A percentile compares a stretch with the other conserved stretches of the same genome.
Conservation (phyloP, 1,140 invertebrate genomes). For the Dreissena polymorpha region DNA sequence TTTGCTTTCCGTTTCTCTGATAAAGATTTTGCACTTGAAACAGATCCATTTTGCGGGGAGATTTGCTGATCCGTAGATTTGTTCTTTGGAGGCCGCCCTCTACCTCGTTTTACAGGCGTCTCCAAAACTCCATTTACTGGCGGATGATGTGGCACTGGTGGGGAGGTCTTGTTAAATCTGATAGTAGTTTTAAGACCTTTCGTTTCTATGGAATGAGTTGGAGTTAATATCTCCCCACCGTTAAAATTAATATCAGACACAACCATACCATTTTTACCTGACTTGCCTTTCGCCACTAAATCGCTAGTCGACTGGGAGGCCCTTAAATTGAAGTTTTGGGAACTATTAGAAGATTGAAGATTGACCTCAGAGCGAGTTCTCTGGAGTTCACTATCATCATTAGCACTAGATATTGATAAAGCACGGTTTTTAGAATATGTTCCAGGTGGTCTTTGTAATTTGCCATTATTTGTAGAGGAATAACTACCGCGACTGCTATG, state of each 20-base stretch:
- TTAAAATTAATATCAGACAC: slow-evolving; percentile 37
- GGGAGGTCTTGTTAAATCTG: slow-evolving; percentile 48
- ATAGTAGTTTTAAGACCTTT: slow-evolving; percentile 56
- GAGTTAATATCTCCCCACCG: slow-evolving; percentile 37
- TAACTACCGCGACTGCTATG: slow-evolving; percentile 27
- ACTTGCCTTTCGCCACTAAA: slow-evolving; percentile 22
- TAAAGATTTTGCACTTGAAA: slow-evolving; percentile 35
- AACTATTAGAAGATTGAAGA: slow-evolving; percentile 16
- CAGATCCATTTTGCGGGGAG: slow-evolving; percentile 39
- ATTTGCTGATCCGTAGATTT: slow-evolving; percentile 23
- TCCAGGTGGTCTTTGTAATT: neutral
- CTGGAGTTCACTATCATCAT: slow-evolving; percentile 17
- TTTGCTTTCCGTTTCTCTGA: slow-evolving; percentile 47
- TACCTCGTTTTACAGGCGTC: slow-evolving; percentile 40
- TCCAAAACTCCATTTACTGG: slow-evolving; percentile 46
- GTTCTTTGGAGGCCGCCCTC: slow-evolving; percentile 40
- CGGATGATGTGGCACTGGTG: slow-evolving; percentile 42
- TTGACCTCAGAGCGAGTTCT: slow-evolving; percentile 41
- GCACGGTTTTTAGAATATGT: neutral
- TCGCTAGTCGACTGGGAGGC: slow-evolving; percentile 32
- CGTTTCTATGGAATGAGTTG: slow-evolving; percentile 55
- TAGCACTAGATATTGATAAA: neutral
- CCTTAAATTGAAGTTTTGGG: slow-evolving; percentile 16
- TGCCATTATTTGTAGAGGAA: slow-evolving; percentile 25
- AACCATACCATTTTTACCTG: slow-evolving; percentile 52